Evolutionary conservation across 2,113 vertebrate genomes (phyloP).

Genomic region (Heptranchias perlo): DNA sequence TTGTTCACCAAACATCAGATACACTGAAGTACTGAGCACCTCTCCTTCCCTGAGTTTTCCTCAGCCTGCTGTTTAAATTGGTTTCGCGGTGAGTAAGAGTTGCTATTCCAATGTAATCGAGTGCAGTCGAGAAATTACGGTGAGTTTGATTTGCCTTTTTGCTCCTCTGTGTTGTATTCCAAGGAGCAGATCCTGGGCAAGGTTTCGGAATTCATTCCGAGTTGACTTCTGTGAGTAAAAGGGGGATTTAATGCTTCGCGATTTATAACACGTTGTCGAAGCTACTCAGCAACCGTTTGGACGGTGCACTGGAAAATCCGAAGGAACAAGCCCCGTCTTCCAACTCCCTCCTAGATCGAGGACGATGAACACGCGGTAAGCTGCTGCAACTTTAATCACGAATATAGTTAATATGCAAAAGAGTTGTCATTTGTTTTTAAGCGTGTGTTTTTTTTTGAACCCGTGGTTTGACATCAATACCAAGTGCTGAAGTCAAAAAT

Average conservation of each 20-base stretch:
- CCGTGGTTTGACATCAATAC: not conserved
- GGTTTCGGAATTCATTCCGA: not conserved
- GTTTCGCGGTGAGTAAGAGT: too few relatives aligned
- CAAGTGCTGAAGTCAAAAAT: not conserved
- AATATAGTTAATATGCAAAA: not conserved
- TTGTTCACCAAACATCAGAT: too few relatives aligned
- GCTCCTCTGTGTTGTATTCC: too few relatives aligned
- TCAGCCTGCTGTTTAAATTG: too few relatives aligned
- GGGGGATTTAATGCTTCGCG: not conserved
- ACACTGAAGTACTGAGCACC: too few relatives aligned
- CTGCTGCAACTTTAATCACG: not conserved
- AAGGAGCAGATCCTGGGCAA: too few relatives aligned
- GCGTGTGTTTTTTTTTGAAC: not conserved
- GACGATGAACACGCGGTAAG: not conserved
- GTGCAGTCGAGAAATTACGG: too few relatives aligned
- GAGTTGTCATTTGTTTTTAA: not conserved
- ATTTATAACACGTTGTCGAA: not conserved
- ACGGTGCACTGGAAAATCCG: not conserved
- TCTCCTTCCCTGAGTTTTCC: too few relatives aligned
- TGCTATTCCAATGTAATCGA: too few relatives aligned
- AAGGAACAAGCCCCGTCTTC: not conserved
- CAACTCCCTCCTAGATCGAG: not conserved
- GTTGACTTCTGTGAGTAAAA: not conserved
- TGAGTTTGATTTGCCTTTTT: too few relatives aligned
- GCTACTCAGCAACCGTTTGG: not conserved